Evolutionary conservation across 1,140 invertebrate genomes (phyloP), one percentile per base, ranked within the genome.

Genomic region (Ceratoteleas bidentatus): DNA sequence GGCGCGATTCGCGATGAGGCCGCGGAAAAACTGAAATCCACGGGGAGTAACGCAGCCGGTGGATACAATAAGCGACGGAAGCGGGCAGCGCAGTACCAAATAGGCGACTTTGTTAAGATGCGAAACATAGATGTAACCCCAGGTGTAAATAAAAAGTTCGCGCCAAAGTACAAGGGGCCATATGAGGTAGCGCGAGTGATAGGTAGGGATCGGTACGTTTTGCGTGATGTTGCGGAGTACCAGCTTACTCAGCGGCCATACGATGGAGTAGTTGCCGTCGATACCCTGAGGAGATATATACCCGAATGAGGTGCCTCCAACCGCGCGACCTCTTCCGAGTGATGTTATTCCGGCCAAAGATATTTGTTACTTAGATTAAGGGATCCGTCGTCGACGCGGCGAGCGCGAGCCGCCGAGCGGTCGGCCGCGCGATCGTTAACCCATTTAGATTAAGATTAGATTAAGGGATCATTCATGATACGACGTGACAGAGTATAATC

Each of bases 161-260:
- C 11, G 5, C 52, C 32, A n/a, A 33, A 34, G 10, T 54, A 34
- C n/a, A 54, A 54, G 32, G 52, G 52, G 3, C 52, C 52, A 10
- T 34, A 54, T 8, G 13, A 65, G 16, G 43, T 75, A 0, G 16
- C 4, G 0, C 15, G 40, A 10, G 52, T 66, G 3, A n/a, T 66
- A 10, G 24, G 33, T 15, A 0, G 16, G 6, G 64, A 66, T 43
- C 36, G 64, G n/a, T 66, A 66, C 15, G 52, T 56, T 13, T 34
- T 66, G 15, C 36, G 38, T 6, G 64, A 66, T 15, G 15, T 65
- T 2, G 49, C 38, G 2, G 61, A 49, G 1, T 10, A 40, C n/a
- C 49, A 65, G 49, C 11, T 65, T 0, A 53, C 61, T 6, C 61
- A 65, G n/a, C 13, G 38, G 13, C 61, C 61, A 0, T 65, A 65